Evolutionary conservation across 2,888 invertebrate species (phyloP), one percentile per base, ranked within the genome.

Genomic region (Himalopsyche tibetana): DNA sequence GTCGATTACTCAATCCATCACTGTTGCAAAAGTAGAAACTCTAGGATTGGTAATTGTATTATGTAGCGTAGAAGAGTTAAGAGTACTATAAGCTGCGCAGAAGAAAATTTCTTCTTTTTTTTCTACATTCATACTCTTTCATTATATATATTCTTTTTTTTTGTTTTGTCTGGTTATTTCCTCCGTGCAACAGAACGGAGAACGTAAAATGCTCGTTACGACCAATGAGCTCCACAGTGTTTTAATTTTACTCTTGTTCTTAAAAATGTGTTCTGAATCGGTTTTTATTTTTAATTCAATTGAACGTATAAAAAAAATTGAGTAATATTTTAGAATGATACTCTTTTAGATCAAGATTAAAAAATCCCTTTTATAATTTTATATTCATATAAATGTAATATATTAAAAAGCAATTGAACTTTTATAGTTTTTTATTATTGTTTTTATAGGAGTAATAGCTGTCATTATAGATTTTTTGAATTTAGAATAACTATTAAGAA

Each of bases 61-160:
- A 86, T 84, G 84, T 86, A 84, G 56, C 84, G 80, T 74, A 86
- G 82, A 86, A 86, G 84, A 86, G 86, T 84, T 86, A 84, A 84
- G 82, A 84, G 86, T 82, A 80, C 82, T 82, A 86, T 86, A 84
- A 86, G 82, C 84, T 55, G 82, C 55, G 82, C 86, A 42, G 36
- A 55, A 56, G 86, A 74, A 80, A 83, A 56, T 55, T 38, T 80
- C 79, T 56, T 84, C 28, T 42, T 38, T 82, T 83, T 84, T 63
- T 55, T 80, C 8, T 74, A 74, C 36, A 74, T 85, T 74, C 80
- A 42, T 28, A 83, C 80, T 82, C 84, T 84, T 82, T 86, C 83
- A 86, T 86, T 86, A 86, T 45, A 45, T 82, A 19, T 69, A 80
- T 83, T 63, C 36, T 45, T 74, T 74, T 69, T 69, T 56, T 69